These are phyloP conservation scores for Brachyhypopomus occidentalis DNA, from an alignment of 2,113 vertebrate genomes.

Conservation along the genomic window DNA sequence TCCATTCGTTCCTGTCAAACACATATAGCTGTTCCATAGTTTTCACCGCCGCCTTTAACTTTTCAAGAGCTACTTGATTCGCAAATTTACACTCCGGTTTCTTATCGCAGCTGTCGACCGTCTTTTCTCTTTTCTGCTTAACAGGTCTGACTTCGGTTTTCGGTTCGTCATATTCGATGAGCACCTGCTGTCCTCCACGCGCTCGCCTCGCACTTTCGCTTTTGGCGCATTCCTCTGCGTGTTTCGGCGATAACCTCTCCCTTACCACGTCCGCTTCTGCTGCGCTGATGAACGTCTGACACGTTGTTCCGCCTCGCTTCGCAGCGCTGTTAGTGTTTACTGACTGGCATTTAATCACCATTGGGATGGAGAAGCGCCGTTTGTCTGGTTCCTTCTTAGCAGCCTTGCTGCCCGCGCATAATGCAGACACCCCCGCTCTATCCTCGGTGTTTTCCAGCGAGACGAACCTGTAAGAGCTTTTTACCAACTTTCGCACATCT, in stretches of 20 bases:
- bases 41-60: conserved; percentile 90
- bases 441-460: conserved; percentile 79
- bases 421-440: conserved; percentile 65
- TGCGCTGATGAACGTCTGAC: background rate
- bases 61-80: conserved; percentile 86
- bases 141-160: conserved; percentile 76
- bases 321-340: conserved; percentile 75
- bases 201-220: conserved; percentile 68
- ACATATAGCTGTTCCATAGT: conserved; percentile 97
- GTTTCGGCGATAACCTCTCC: conserved; percentile 29
- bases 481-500: conserved; percentile 94
- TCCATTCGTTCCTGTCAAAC: conserved; percentile 91
- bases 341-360: conserved; percentile 91
- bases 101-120: conserved; percentile 67
- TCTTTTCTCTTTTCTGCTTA: conserved; percentile 78
- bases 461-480: conserved; percentile 84
- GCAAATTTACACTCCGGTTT: conserved; percentile 67
- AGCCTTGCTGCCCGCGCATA: conserved; percentile 70
- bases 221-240: conserved; percentile 66
- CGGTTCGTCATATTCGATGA: conserved; percentile 61
- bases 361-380: conserved; percentile 75
- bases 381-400: conserved; percentile 71
- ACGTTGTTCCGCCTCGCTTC: conserved; percentile 43
- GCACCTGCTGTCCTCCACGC: conserved; percentile 69
- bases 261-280: conserved; percentile 44